These are phyloP conservation scores for Gnathonemus longibarbis DNA, from an alignment of 2,113 vertebrate species.

Conservation along the genomic window DNA sequence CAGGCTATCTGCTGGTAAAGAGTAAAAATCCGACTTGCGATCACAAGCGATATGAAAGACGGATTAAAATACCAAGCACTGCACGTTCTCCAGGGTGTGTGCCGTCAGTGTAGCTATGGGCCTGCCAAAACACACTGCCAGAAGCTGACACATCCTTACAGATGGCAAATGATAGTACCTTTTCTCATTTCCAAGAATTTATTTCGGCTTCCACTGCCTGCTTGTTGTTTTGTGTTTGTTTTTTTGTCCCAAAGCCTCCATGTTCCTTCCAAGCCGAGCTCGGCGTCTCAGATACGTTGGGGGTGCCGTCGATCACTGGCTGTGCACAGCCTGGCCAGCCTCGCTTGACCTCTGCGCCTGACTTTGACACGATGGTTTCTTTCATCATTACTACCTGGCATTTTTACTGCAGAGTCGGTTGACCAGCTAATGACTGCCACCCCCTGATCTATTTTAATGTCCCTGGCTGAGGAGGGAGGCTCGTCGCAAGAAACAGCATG, in stretches of 20 bases:
- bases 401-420: constrained; percentile 21
- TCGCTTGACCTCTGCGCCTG: constrained; percentile 10
- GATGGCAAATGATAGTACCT: background rate
- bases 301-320: background rate
- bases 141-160: background rate
- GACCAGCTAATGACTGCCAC: constrained; percentile 32
- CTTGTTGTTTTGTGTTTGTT: background rate
- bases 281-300: background rate
- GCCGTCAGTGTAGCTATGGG: background rate
- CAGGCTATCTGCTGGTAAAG: background rate
- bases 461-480: constrained; percentile 7
- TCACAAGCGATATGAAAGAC: constrained; percentile 5
- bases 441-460: constrained; percentile 3
- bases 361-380: background rate
- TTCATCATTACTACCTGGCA: constrained; percentile 19
- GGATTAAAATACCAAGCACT: background rate
- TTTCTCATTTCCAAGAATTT: background rate
- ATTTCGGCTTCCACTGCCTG: background rate
- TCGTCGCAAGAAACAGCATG: constrained; percentile 10
- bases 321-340: background rate
- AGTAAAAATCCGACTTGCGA: background rate
- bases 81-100: background rate
- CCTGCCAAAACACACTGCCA: background rate
- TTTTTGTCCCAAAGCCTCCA: background rate
- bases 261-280: background rate